phyloP scores from a whole-genome alignment of 2,113 vertebrate genomes.

The Gobius niger region DNA sequence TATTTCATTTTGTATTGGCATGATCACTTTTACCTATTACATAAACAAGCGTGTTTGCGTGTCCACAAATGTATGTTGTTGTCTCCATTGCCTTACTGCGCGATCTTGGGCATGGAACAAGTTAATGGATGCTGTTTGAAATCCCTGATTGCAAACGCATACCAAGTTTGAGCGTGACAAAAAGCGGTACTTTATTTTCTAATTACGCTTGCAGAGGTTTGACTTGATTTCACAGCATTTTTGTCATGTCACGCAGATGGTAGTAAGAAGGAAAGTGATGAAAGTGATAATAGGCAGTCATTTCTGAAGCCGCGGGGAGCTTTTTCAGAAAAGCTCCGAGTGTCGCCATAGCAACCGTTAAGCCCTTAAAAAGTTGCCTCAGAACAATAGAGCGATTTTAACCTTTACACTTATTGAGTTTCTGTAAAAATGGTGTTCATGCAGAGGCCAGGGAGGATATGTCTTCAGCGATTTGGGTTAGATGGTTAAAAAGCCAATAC shows the following conservation, averaged over 20 bases:
- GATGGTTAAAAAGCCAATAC: not conserved
- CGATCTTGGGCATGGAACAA: too few relatives aligned
- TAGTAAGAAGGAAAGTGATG: slow-evolving; percentile 5
- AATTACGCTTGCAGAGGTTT: not conserved
- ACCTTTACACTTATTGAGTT: not conserved
- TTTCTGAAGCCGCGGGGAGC: slow-evolving; percentile 26
- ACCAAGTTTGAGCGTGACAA: slow-evolving; percentile 4
- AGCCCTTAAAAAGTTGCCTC: slow-evolving; percentile 13
- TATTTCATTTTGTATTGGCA: too few relatives aligned
- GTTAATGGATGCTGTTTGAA: too few relatives aligned
- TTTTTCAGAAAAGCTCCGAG: slow-evolving; percentile 25
- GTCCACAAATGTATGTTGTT: not conserved
- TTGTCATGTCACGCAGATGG: slow-evolving; percentile 14
- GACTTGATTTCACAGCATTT: slow-evolving; percentile 13
- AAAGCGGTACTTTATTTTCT: not conserved
- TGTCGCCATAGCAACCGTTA: slow-evolving; percentile 53
- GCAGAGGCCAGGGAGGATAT: not conserved
- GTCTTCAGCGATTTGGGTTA: not conserved
- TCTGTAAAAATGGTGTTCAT: not conserved
- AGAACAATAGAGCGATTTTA: slow-evolving; percentile 12
- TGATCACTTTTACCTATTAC: too few relatives aligned
- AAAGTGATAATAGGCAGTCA: slow-evolving; percentile 19
- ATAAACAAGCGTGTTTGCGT: too few relatives aligned
- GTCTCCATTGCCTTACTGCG: too few relatives aligned
- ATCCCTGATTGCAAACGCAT: not conserved